Evolutionary conservation across 2,888 invertebrate species (phyloP).

Genomic region (Clostera curtula): DNA sequence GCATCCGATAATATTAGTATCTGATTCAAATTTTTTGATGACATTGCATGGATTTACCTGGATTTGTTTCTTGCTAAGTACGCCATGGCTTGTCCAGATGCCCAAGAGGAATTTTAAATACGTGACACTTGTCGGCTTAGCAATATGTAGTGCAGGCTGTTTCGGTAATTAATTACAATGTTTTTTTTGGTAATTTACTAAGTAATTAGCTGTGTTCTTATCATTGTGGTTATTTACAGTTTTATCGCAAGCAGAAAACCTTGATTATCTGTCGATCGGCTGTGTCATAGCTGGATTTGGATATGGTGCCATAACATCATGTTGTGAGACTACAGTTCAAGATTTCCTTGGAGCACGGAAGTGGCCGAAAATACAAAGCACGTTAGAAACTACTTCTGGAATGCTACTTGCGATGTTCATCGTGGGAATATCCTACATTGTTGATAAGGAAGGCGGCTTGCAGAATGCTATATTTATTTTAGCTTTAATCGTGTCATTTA

Average conservation of each 20-base stretch:
- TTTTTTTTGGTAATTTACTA: neutral
- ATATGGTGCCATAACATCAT: constrained; percentile 60
- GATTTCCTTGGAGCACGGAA: constrained; percentile 64
- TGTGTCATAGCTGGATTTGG: constrained; percentile 68
- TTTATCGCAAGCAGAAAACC: constrained; percentile 47
- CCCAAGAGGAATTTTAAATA: constrained; percentile 64
- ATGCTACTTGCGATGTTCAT: constrained; percentile 43
- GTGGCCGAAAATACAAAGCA: constrained; percentile 64
- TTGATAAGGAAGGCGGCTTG: constrained; percentile 39
- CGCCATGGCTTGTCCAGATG: constrained; percentile 61
- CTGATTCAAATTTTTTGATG: constrained; percentile 58
- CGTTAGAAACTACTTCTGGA: constrained; percentile 60
- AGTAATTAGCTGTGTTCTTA: neutral
- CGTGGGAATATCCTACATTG: constrained; percentile 38
- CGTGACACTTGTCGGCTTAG: constrained; percentile 44
- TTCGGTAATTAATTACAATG: constrained; percentile 41
- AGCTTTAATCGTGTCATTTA: constrained; percentile 36
- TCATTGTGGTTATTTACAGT: constrained; percentile 46
- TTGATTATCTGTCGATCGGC: constrained; percentile 64
- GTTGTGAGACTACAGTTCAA: constrained; percentile 61
- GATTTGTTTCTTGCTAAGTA: constrained; percentile 59
- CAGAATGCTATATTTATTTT: constrained; percentile 48
- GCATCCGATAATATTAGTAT: constrained; percentile 46
- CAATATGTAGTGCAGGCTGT: constrained; percentile 47
- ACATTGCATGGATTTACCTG: constrained; percentile 64